A percentile compares a stretch with the other conserved stretches of the same genome.
Conservation (phyloP, 2,888 invertebrate species). For the Panopea generosa region DNA sequence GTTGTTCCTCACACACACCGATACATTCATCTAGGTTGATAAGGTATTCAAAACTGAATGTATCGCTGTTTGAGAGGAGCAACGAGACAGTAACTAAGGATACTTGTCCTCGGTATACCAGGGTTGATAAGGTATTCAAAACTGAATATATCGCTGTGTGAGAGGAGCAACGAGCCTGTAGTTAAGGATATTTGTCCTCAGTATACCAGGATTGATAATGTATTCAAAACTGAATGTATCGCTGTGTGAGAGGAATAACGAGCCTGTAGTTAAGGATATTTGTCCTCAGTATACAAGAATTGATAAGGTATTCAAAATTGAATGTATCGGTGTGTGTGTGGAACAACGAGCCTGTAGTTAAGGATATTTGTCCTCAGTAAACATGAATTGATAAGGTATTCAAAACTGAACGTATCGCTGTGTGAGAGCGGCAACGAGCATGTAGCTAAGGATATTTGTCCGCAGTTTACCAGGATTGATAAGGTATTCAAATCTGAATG, state of each 20-base stretch:
- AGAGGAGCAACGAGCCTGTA: no score
- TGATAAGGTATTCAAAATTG: slow-evolving; percentile 69
- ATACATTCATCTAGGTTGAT: no score
- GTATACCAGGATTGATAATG: slow-evolving; percentile 71
- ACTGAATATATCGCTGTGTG: no score
- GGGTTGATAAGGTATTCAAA: slow-evolving; percentile 69
- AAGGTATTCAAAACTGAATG: slow-evolving; percentile 76
- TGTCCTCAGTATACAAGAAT: slow-evolving; percentile 71
- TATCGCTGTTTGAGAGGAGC: no score
- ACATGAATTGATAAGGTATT: slow-evolving; percentile 71
- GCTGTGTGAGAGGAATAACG: slow-evolving; percentile 68
- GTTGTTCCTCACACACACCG: no score
- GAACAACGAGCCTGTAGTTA: no score
- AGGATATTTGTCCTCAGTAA: slow-evolving; percentile 70
- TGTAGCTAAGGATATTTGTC: slow-evolving; percentile 68
- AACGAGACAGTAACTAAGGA: slow-evolving; percentile 65
- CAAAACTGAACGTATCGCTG: no score
- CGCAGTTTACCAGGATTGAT: slow-evolving; percentile 67
- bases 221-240: no score
- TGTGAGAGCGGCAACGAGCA: slow-evolving; percentile 70
- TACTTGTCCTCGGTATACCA: slow-evolving; percentile 71
- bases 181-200: slow-evolving; percentile 68
- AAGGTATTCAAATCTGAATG: slow-evolving; percentile 72
- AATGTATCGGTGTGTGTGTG: no score
- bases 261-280: slow-evolving; percentile 70